Evolutionary conservation across 2,797 vertebrate genomes (phyloP), one percentile per base, ranked within the genome.

Genomic region (Chelmon rostratus): DNA sequence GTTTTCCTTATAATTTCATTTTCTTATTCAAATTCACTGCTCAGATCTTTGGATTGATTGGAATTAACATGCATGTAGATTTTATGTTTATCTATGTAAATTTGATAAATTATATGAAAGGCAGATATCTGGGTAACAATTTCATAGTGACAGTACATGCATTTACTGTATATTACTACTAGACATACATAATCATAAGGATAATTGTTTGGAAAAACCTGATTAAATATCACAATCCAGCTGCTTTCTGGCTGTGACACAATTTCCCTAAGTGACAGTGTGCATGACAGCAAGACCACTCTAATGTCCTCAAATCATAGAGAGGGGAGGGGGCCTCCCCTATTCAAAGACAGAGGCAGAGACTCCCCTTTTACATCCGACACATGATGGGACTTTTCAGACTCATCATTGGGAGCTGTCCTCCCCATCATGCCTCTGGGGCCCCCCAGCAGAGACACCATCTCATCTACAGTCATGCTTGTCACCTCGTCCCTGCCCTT

Each of bases 391-490:
- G 79, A 86, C 82, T 87, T 75, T 71, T 70, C 68, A 91, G 80
- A 49, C 76, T 79, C 89, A 89, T 91, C 93, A 87, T 19, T 37
- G 79, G 75, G 78, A 76, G 79, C 75, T 44, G 33, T 84, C 79
- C 56, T 73, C 62, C 73, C 86, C 87, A 83, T 88, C 88, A 75
- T 58, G 78, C 74, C 72, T 67, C n/a, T 77, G 79, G 79, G 71
- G n/a, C 66, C 71, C 69, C 65, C 79, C 89, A 87, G 65, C 81
- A 66, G 91, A 82, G 89, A 91, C 88, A 79, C 77, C 77, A 86
- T 91, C 91, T 94, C 93, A 93, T 95, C 92, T 92, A 49, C 80
- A 92, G 88, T 93, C 94, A 91, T 95, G 93, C 94, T 94, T 94
- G 92, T 95, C 93, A 94, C 93, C 88, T 91, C 67, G 77, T 85